Base-by-base conservation (phyloP, 1,140 invertebrate genomes). In the Leptopilina boulardi region DNA sequence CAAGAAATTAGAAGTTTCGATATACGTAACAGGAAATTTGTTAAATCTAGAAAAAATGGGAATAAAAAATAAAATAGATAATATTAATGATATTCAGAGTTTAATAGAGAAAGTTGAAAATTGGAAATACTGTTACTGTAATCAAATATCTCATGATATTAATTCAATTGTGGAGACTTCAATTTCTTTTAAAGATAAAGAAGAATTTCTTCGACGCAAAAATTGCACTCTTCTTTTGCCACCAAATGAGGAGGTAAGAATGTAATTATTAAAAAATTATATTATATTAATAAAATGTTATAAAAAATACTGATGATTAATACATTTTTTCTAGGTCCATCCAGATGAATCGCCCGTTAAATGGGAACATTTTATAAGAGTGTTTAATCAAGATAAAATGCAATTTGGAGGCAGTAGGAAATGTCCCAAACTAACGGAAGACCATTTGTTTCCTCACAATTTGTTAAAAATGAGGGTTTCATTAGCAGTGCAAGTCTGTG, bases 161-260 rank as follows among this genome's bases (percentile, higher is more conserved):
- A 51, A 18, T 38, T 51, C 47, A 18, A 1, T 8, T 8, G n/a
- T 51, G 6, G 47, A 51, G 18, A 51, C 47, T 18, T n/a, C 15
- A 18, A 18, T 8, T 51, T 2, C 47, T n/a, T 51, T 18, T 18
- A 51, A n/a, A 51, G n/a, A 51, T 18, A 51, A 51, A 51, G 15
- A 51, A 51, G 47, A 51, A 18, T 51, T 51, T 18, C 5, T 2
- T 0, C 2, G 77, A 15, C 70, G 76, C 41, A 54, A 70, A 5
- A 76, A 76, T 11, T 79, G 74, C 44, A 54, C 13, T 70, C 73
- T 79, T 1, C 42, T 47, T 47, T n/a, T 47, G 13, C 10, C 42
- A 1, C 2, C 11, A 41, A 70, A 18, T 70, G 51, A 71, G 0
- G 71, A 76, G 19, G 30, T 34, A 34, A 3, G 30, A 2, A 34